Percentiles rank a stretch among this genome's conserved stretches.
Conservation (phyloP, 2,113 vertebrate genomes). For the Catharus minimus region DNA sequence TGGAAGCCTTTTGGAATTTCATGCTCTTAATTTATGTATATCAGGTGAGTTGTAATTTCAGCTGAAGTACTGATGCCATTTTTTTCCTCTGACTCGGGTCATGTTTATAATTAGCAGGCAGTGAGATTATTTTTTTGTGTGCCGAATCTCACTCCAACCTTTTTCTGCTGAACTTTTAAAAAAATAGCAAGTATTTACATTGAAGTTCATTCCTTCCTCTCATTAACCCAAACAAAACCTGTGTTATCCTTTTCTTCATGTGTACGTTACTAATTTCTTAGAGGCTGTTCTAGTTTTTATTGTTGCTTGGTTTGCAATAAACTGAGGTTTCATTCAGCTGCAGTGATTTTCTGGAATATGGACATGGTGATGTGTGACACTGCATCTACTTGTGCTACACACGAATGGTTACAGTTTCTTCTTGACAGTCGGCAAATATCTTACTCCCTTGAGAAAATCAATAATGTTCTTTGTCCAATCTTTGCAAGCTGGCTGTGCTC, state of each 20-base stretch:
- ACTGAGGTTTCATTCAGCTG: not conserved
- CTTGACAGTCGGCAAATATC: conserved; percentile 39
- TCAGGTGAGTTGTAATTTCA: not conserved
- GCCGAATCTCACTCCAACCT: not conserved
- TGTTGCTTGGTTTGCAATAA: not conserved
- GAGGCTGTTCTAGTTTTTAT: not conserved
- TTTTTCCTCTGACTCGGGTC: not conserved
- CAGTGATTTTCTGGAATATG: not conserved
- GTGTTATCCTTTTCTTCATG: not conserved
- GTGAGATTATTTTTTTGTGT: not conserved
- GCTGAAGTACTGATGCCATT: not conserved
- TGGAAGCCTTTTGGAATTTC: not conserved
- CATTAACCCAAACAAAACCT: not conserved
- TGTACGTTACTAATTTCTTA: not conserved
- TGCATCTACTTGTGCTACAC: not conserved
- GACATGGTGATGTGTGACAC: not conserved
- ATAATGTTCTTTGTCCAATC: conserved; percentile 33
- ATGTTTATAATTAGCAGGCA: not conserved
- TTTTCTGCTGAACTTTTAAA: not conserved
- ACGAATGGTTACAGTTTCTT: conserved; percentile 16
- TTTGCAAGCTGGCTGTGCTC: not conserved
- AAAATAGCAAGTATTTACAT: not conserved
- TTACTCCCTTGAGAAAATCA: conserved; percentile 26
- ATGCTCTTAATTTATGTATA: not conserved
- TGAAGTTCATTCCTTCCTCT: not conserved